Evolutionary conservation across 2,113 vertebrate genomes (phyloP).

Genomic region (Solenodon paradoxus): DNA sequence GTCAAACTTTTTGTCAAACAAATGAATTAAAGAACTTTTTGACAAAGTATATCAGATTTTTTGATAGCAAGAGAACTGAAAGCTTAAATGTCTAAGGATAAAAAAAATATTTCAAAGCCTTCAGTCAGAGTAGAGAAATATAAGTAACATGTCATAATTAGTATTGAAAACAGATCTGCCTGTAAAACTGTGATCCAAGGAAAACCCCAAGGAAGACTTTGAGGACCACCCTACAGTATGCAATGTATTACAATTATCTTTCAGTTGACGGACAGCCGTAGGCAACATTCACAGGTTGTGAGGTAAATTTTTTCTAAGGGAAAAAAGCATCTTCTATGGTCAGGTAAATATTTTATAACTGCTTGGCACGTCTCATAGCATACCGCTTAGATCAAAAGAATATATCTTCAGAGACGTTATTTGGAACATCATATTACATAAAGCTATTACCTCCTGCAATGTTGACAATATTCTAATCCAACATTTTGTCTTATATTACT

Average conservation of each 20-base stretch:
- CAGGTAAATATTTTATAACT: constrained; percentile 58
- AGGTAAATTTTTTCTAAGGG: constrained; percentile 18
- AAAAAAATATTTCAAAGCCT: background rate
- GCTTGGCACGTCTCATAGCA: background rate
- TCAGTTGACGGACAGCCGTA: background rate
- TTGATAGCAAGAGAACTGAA: background rate
- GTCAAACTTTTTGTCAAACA: background rate
- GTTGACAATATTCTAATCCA: constrained; percentile 39
- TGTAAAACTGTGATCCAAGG: background rate
- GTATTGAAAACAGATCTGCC: background rate
- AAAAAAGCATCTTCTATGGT: background rate
- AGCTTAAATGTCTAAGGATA: background rate
- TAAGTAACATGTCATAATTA: background rate
- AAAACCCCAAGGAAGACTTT: background rate
- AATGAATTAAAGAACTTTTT: background rate
- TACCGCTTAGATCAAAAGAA: constrained; percentile 45
- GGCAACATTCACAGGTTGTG: background rate
- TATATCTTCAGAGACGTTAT: background rate
- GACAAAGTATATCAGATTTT: background rate
- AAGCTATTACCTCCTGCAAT: background rate
- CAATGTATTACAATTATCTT: accelerated
- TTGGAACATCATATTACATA: background rate
- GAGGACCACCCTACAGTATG: background rate
- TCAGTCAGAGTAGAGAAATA: background rate
- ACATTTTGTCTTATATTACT: constrained; percentile 38